Evolutionary conservation across 2,888 invertebrate species (phyloP), one percentile per base, ranked within the genome.

Genomic region (Epirrita christyi): DNA sequence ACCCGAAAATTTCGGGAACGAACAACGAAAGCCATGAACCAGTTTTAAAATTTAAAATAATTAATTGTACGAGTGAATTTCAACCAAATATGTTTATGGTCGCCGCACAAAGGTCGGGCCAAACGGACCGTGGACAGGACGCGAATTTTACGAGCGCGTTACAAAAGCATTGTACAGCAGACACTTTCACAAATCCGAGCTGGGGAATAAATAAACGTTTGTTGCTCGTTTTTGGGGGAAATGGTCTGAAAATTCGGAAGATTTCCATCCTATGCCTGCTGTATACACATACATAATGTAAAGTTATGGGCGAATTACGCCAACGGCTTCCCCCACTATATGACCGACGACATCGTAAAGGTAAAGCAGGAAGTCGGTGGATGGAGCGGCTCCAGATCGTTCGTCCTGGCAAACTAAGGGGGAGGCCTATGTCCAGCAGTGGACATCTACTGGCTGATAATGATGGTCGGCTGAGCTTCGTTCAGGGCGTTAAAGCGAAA

Each of bases 91-190:
- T 51, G 57, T 61, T 51, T 58, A 55, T 48, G 55, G 59, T 59
- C 46, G 42, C 52, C 56, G 51, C 58, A 63, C 59, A 61, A 63
- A 69, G 69, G 67, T 66, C 64, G 59, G 43, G 37, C 14, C 57
- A 63, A 67, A 55, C 67, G 59, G 64, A 66, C 59, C 67, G 66
- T 67, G 59, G 52, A 60, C 58, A 61, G 60, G 64, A 64, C 58
- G 63, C 47, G 36, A 48, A 40, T 55, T 55, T 55, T 55, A 55
- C 51, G 55, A 48, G 59, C 60, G 14, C 54, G 56, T 55, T 62
- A 63, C 63, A 65, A 67, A 60, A 61, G 56, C 55, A 59, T 64
- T 63, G 64, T 63, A 45, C 52, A 29, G 28, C 44, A 15, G 51
- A 59, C 59, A 62, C 63, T 67, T 63, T 61, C 64, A 46, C 50